A percentile compares a stretch with the other conserved stretches of the same genome.
These are phyloP conservation scores for Pimephales promelas DNA, from an alignment of 2,113 vertebrate genomes.

Conservation along the genomic window DNA sequence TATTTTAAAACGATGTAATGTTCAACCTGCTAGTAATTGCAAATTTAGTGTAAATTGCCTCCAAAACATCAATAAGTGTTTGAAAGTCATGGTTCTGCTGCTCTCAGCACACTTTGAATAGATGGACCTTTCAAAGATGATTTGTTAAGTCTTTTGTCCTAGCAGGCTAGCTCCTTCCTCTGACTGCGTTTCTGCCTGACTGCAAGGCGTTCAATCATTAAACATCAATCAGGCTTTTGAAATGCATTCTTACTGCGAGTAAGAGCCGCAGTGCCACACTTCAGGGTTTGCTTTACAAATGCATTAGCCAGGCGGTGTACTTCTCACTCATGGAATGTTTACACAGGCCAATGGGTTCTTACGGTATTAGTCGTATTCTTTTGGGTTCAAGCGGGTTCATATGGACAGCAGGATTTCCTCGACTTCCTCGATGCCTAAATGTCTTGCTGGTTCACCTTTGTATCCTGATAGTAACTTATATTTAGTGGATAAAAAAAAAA, in stretches of 20 bases:
- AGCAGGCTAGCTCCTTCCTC: slow-evolving; percentile 5
- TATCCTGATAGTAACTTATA: neutral
- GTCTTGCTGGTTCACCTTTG: neutral
- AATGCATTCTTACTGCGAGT: slow-evolving; percentile 19
- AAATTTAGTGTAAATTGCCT: slow-evolving; percentile 63
- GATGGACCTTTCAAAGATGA: slow-evolving; percentile 68
- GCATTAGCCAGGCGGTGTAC: slow-evolving; percentile 30
- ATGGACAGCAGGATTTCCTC: neutral
- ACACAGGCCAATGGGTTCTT: slow-evolving; percentile 27
- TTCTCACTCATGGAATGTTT: slow-evolving; percentile 19
- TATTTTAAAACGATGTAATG: slow-evolving; percentile 51
- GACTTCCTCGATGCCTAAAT: neutral
- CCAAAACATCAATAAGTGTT: slow-evolving; percentile 67
- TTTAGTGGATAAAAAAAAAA: neutral
- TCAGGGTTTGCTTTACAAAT: slow-evolving; percentile 32
- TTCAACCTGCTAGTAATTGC: slow-evolving; percentile 62
- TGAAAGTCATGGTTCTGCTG: slow-evolving; percentile 61
- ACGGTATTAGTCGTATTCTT: slow-evolving; percentile 31
- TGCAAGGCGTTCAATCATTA: slow-evolving; percentile 45
- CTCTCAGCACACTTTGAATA: slow-evolving; percentile 65
- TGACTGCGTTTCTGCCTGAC: slow-evolving; percentile 19
- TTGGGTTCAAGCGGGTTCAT: neutral
- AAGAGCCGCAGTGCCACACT: slow-evolving; percentile 12
- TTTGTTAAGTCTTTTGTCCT: slow-evolving; percentile 62
- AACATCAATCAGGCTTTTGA: slow-evolving; percentile 53